phyloP scores from a whole-genome alignment of 2,888 invertebrate genomes.

The Trissolcus japonicus region DNA sequence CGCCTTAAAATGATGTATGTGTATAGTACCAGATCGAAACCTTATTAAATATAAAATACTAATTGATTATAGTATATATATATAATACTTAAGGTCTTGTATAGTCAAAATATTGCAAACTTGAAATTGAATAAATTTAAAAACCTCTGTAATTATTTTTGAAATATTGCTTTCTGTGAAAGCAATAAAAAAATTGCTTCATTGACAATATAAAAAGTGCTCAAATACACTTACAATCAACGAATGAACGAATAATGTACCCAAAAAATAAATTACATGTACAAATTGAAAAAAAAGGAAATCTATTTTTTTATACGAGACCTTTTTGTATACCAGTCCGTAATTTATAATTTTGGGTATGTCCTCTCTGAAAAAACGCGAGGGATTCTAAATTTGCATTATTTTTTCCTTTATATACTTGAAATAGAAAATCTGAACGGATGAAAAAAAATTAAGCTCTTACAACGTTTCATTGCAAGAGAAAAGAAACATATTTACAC shows the following conservation, averaged over 20 bases:
- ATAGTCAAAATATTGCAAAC: conserved; percentile 53
- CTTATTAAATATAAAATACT: conserved; percentile 55
- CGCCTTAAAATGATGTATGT: conserved; percentile 52
- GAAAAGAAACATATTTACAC: too few species aligned
- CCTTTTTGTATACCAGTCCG: conserved; percentile 34
- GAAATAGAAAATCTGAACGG: neutral
- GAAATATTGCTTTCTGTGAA: neutral
- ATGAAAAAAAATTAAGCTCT: too few species aligned
- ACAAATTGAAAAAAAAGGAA: neutral
- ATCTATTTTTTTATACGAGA: conserved; percentile 33
- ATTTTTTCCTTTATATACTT: too few species aligned
- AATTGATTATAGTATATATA: conserved; percentile 45
- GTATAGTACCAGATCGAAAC: conserved; percentile 53
- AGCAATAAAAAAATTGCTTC: neutral
- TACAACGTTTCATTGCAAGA: too few species aligned
- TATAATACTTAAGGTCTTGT: conserved; percentile 55
- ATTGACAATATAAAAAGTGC: neutral
- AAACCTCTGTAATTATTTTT: neutral
- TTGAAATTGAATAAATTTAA: conserved; percentile 30
- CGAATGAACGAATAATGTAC: neutral
- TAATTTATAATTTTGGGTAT: conserved; percentile 25
- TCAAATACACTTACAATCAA: neutral
- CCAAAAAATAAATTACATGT: conserved; percentile 1
- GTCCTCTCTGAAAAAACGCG: conserved; percentile 21
- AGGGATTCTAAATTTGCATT: conserved; percentile 36